Evolutionary conservation across 2,113 vertebrate species (phyloP).

Genomic region (Synodontis membranacea): DNA sequence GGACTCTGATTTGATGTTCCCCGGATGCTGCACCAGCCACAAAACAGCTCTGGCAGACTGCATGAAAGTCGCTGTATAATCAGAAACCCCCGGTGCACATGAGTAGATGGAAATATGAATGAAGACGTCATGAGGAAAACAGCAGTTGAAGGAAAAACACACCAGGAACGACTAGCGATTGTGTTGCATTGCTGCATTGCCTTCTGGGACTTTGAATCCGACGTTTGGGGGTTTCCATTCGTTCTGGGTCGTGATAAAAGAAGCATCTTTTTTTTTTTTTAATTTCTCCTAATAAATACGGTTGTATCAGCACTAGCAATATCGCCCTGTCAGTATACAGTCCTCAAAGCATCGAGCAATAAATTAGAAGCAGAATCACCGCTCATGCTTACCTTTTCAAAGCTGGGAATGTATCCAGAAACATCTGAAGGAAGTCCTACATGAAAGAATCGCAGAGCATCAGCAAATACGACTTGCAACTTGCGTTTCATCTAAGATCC

Average conservation of each 20-base stretch:
- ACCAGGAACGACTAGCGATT: too few species aligned
- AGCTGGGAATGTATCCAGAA: conserved; percentile 83
- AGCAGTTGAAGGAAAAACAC: not conserved
- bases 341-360: not conserved
- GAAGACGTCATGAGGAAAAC: not conserved
- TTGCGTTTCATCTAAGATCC: not conserved
- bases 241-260: not conserved
- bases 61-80: conserved; percentile 7
- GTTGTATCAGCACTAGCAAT: not conserved
- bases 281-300: not conserved
- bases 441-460: conserved; percentile 57
- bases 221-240: not conserved
- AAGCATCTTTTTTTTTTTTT: too few species aligned
- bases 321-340: not conserved
- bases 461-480: not conserved
- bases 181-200: not conserved
- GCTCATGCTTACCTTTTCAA: conserved; percentile 77
- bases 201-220: not conserved
- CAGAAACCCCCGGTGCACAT: not conserved
- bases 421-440: conserved; percentile 91
- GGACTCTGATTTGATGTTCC: conserved; percentile 14
- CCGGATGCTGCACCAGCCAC: conserved; percentile 8
- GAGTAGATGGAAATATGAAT: not conserved
- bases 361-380: not conserved
- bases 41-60: conserved; percentile 11